These are phyloP conservation scores for Chaenogobius annularis DNA, from an alignment of 2,113 vertebrate genomes.

Conservation along the genomic window DNA sequence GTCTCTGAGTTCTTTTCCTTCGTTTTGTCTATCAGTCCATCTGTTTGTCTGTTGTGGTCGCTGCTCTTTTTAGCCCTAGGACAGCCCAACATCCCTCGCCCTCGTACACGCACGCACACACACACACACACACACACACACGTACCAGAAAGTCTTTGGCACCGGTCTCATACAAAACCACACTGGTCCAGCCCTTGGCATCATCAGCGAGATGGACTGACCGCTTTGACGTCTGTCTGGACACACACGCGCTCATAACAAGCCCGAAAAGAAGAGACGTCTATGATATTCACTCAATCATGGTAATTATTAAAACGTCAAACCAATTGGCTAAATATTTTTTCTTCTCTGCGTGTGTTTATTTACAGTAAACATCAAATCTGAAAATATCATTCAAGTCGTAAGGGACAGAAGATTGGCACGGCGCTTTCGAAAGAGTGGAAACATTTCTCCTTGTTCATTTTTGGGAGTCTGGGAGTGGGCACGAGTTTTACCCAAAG, in stretches of 20 bases:
- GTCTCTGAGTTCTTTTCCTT: slow-evolving; percentile 46
- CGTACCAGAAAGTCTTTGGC: slow-evolving; percentile 41
- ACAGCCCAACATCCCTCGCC: slow-evolving; percentile 44
- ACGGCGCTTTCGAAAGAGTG: slow-evolving; percentile 22
- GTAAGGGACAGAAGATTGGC: slow-evolving; percentile 5
- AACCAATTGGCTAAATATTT: slow-evolving; percentile 2
- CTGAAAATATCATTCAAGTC: slow-evolving; percentile 29
- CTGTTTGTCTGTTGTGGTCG: slow-evolving; percentile 72
- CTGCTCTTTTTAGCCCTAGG: slow-evolving; percentile 69
- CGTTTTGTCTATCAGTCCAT: slow-evolving; percentile 70
- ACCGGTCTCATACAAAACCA: slow-evolving; percentile 66
- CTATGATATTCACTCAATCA: slow-evolving; percentile 5
- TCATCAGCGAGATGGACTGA: slow-evolving; percentile 61
- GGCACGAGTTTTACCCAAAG: slow-evolving; percentile 34
- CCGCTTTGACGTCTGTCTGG: slow-evolving; percentile 69
- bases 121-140: slow-evolving; percentile 21
- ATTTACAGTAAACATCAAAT: slow-evolving; percentile 5
- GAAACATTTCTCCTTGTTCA: slow-evolving; percentile 24
- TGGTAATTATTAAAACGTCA: background rate
- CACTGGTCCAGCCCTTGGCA: slow-evolving; percentile 72
- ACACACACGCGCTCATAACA: slow-evolving; percentile 33
- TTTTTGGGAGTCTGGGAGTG: slow-evolving; percentile 49
- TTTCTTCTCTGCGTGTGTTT: background rate
- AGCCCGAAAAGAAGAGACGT: slow-evolving; percentile 16
- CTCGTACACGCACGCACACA: slow-evolving; percentile 12